Percentiles rank a stretch among this genome's conserved stretches.
These are phyloP conservation scores for Aricia artaxerxes DNA, from an alignment of 2,888 invertebrate genomes.

Conservation along the genomic window DNA sequence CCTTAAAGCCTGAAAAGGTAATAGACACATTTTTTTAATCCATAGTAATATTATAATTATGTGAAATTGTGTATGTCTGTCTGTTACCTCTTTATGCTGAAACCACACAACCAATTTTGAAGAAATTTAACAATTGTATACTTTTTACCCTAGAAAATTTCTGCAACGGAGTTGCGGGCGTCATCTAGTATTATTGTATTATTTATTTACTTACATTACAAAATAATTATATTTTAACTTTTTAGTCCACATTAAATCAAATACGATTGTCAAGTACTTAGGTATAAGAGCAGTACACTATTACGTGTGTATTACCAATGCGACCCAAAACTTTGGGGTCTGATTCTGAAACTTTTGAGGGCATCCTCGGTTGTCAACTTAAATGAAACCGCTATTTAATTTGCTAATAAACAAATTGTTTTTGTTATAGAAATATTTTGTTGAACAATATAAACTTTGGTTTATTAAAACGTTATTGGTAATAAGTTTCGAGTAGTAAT, in stretches of 20 bases:
- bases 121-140: too few relatives aligned
- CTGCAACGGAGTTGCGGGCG: too few relatives aligned
- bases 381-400: slow-evolving; percentile 20
- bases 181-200: background rate
- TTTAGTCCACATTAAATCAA: background rate
- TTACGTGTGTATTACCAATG: background rate
- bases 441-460: background rate
- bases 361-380: slow-evolving; percentile 12
- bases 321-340: slow-evolving; percentile 15
- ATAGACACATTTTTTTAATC: too few relatives aligned
- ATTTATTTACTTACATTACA: background rate
- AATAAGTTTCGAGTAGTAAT: background rate
- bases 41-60: too few relatives aligned
- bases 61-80: too few relatives aligned
- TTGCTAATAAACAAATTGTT: slow-evolving; percentile 15
- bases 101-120: too few relatives aligned
- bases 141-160: too few relatives aligned
- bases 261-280: background rate
- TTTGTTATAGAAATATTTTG: slow-evolving; percentile 25
- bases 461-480: background rate
- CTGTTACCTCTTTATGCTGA: too few relatives aligned
- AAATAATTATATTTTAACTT: background rate
- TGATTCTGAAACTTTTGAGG: slow-evolving; percentile 8
- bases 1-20: too few relatives aligned
- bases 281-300: background rate